Conservation (phyloP, 2,797 vertebrate species). For the Amphiprion clarkii region DNA sequence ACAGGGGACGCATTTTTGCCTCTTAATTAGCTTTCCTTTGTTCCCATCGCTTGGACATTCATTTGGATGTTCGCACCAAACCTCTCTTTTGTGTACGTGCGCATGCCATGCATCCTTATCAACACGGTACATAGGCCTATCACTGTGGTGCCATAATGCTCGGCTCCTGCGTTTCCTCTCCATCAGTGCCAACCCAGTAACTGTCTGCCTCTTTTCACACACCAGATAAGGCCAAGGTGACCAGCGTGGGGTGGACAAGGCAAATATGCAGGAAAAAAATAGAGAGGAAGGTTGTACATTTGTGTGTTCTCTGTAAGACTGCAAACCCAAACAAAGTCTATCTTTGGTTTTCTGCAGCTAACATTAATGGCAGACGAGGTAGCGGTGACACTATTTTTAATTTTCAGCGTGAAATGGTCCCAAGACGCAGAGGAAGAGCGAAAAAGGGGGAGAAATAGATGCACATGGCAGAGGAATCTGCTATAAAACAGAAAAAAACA, state of each 20-base stretch:
- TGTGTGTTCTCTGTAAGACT: no score
- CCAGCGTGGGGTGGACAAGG: background rate
- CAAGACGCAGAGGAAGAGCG: conserved; percentile 16
- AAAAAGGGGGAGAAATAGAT: conserved; percentile 23
- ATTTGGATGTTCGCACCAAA: conserved; percentile 1
- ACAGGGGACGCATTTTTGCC: conserved; percentile 2
- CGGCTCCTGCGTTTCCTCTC: background rate
- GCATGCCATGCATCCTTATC: conserved; percentile 9
- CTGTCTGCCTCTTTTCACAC: conserved; percentile 30
- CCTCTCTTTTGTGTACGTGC: background rate
- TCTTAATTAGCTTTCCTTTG: background rate
- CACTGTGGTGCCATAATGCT: conserved; percentile 6
- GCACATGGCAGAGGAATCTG: conserved; percentile 49
- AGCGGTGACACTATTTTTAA: conserved; percentile 68
- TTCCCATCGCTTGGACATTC: conserved; percentile 3
- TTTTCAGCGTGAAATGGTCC: conserved; percentile 64
- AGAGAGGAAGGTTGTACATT: background rate
- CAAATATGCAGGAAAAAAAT: background rate
- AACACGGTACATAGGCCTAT: conserved; percentile 6
- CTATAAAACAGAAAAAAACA: conserved; percentile 51
- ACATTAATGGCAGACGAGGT: conserved; percentile 60
- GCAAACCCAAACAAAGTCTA: conserved; percentile 22
- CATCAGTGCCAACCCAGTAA: conserved; percentile 10
- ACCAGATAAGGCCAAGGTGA: conserved; percentile 31
- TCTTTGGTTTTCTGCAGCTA: conserved; percentile 17